phyloP scores from a whole-genome alignment of 2,113 vertebrate genomes.

The Melospiza georgiana region DNA sequence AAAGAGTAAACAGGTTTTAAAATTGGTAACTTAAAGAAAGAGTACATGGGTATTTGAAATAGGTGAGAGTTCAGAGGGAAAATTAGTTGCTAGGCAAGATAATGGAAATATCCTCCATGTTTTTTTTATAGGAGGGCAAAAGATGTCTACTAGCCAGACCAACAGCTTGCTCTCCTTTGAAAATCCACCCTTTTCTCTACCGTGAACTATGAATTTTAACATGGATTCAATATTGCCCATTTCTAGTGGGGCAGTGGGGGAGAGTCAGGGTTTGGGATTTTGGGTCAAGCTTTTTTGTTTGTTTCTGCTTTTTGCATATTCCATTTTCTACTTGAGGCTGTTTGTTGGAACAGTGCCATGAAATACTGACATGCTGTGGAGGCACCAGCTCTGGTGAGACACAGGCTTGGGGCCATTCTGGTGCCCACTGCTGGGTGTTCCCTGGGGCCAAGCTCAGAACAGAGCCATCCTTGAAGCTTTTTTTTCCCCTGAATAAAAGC shows the following conservation, averaged over 20 bases:
- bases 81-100: neutral
- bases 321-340: neutral
- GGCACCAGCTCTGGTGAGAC: neutral
- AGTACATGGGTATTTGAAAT: neutral
- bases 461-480: neutral
- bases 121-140: neutral
- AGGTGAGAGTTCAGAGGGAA: neutral
- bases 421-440: neutral
- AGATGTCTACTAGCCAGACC: neutral
- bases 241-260: neutral
- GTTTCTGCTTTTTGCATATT: neutral
- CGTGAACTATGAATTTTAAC: neutral
- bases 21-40: neutral
- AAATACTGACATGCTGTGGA: neutral
- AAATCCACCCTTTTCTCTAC: neutral
- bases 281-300: neutral
- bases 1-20: neutral
- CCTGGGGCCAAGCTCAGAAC: neutral
- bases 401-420: neutral
- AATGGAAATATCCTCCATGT: neutral
- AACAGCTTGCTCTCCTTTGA: neutral
- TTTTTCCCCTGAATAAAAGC: neutral
- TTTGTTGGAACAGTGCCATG: neutral
- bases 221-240: neutral
- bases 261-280: rapidly evolving